These are phyloP conservation scores for Macrotrachela quadricornifera DNA, from an alignment of 1,140 invertebrate species.

Conservation along the genomic window DNA sequence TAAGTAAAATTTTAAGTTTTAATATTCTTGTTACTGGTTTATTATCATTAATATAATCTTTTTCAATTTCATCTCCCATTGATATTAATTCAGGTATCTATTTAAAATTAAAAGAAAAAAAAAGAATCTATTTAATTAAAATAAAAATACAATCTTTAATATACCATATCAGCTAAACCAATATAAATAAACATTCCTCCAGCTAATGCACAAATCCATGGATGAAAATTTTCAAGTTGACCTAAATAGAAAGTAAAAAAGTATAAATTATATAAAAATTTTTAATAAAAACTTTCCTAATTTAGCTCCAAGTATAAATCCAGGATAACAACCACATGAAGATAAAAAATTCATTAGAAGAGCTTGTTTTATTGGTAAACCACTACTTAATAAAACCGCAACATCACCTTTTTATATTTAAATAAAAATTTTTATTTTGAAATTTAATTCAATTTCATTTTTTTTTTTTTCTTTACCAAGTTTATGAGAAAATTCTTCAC, in stretches of 20 bases:
- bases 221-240: too few relatives aligned
- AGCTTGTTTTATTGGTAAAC: conserved; percentile 43
- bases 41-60: background rate
- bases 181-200: conserved; percentile 46
- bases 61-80: conserved; percentile 7
- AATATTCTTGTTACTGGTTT: background rate
- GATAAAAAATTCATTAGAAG: conserved; percentile 46
- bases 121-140: too few relatives aligned
- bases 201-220: conserved; percentile 39
- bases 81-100: conserved; percentile 7
- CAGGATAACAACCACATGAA: conserved; percentile 43
- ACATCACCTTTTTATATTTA: conserved; percentile 35
- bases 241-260: too few relatives aligned
- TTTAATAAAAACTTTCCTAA: conserved; percentile 17
- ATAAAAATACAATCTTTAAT: too few relatives aligned
- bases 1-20: conserved; percentile 3
- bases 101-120: too few relatives aligned
- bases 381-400: conserved; percentile 45
- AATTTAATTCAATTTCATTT: too few relatives aligned
- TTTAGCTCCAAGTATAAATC: conserved; percentile 37
- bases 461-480: too few relatives aligned
- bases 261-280: too few relatives aligned
- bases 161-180: conserved; percentile 42
- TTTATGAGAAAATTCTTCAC: conserved; percentile 50
- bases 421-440: too few relatives aligned